Percentiles rank a stretch among this genome's conserved stretches.
These are phyloP conservation scores for Synanthedon myopaeformis DNA, from an alignment of 2,888 invertebrate species.

Conservation along the genomic window DNA sequence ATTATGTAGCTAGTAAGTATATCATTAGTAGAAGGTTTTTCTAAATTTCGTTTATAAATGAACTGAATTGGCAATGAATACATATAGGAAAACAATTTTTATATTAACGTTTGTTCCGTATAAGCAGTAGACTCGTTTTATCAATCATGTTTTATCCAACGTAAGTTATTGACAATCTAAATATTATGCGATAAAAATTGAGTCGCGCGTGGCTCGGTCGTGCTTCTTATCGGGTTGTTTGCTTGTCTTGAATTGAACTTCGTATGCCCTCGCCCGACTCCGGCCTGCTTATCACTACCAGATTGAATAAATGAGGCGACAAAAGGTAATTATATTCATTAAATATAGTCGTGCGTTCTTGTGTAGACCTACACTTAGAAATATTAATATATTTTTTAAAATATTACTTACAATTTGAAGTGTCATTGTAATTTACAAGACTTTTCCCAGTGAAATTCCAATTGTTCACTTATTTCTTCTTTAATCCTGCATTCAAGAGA, in stretches of 20 bases:
- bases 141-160: no score
- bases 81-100: no score
- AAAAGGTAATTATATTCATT: conserved; percentile 49
- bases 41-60: no score
- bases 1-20: no score
- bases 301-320: conserved; percentile 58
- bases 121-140: no score
- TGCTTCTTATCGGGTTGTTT: conserved; percentile 62
- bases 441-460: not conserved
- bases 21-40: no score
- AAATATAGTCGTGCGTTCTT: conserved; percentile 38
- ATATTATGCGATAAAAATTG: conserved; percentile 28
- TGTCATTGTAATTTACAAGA: not conserved
- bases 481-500: conserved; percentile 64
- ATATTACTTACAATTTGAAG: conserved; percentile 1
- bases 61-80: no score
- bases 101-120: no score
- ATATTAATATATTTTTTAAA: conserved; percentile 3
- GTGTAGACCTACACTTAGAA: conserved; percentile 15
- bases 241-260: conserved; percentile 53
- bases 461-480: conserved; percentile 43
- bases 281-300: conserved; percentile 58
- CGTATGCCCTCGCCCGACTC: conserved; percentile 64
- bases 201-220: conserved; percentile 45
- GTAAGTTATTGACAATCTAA: no score